Evolutionary conservation across 2,797 vertebrate species (phyloP).

Genomic region (Naso thynnoides): DNA sequence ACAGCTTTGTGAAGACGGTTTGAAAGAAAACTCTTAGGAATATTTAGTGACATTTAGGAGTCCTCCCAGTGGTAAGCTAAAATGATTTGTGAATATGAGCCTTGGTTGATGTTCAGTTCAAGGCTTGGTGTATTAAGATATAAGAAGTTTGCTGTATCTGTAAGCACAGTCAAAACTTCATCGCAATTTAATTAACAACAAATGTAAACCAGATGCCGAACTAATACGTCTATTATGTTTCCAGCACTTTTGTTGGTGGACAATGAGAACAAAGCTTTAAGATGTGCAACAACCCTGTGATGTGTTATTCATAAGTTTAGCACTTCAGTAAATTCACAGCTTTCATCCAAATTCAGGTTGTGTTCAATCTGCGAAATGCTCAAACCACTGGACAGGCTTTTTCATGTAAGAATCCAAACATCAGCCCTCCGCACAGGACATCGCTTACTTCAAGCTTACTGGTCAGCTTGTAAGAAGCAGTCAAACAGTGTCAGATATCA

Average conservation of each 20-base stretch:
- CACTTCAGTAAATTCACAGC: slow-evolving; percentile 1
- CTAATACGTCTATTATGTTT: not conserved
- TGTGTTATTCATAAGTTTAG: slow-evolving; percentile 22
- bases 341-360: slow-evolving; percentile 3
- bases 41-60: too few relatives aligned
- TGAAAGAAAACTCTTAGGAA: too few relatives aligned
- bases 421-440: not conserved
- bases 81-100: too few relatives aligned
- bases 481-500: not conserved
- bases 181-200: slow-evolving; percentile 7
- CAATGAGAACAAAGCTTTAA: not conserved
- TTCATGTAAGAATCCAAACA: not conserved
- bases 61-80: too few relatives aligned
- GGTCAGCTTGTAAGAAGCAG: not conserved
- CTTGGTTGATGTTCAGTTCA: too few relatives aligned
- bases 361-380: slow-evolving; percentile 6
- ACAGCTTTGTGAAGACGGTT: too few relatives aligned
- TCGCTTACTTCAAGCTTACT: not conserved
- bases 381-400: not conserved
- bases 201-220: not conserved
- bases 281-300: not conserved
- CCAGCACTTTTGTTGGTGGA: not conserved
- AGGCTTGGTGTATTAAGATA: too few relatives aligned
- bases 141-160: slow-evolving; percentile 16
- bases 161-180: not conserved